Percentiles rank a stretch among this genome's conserved stretches.
Conservation (phyloP, 92 coral and sea anemone genomes). For the Parazoanthus atlanticus region DNA sequence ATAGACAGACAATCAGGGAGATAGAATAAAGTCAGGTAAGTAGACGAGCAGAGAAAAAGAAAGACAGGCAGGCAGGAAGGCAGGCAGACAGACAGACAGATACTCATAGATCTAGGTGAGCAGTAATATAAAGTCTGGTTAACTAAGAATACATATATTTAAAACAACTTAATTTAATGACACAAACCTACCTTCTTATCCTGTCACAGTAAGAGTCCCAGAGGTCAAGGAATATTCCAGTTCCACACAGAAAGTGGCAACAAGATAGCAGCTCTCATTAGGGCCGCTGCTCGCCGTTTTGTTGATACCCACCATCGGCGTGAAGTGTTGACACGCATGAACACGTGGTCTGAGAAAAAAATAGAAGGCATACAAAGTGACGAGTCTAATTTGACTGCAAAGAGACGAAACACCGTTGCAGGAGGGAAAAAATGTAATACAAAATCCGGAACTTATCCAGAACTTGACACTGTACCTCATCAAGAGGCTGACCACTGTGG, state of each 20-base stretch:
- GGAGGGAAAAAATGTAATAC: neutral
- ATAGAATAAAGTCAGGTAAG: neutral
- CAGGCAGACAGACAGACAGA: neutral
- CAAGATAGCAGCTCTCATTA: slow-evolving; percentile 65
- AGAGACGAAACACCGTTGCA: slow-evolving; percentile 18
- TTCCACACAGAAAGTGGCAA: slow-evolving; percentile 72
- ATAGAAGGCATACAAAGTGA: neutral
- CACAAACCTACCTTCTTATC: neutral
- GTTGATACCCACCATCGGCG: slow-evolving; percentile 46
- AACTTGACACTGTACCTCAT: neutral
- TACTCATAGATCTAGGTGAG: too few species aligned
- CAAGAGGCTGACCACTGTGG: slow-evolving; percentile 8
- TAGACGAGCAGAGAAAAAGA: neutral
- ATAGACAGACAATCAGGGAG: neutral
- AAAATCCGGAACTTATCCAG: neutral
- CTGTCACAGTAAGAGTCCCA: slow-evolving; percentile 65
- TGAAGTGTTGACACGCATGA: slow-evolving; percentile 32
- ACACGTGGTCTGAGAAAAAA: slow-evolving; percentile 35
- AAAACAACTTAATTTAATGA: too few species aligned
- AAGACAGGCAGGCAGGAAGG: neutral
- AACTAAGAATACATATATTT: too few species aligned
- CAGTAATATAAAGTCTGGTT: too few species aligned
- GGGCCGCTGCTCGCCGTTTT: slow-evolving; percentile 56
- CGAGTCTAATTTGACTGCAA: slow-evolving; percentile 6
- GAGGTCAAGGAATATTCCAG: slow-evolving; percentile 88